Conservation (phyloP, 2,797 vertebrate species). For the Ispidina lecontei region DNA sequence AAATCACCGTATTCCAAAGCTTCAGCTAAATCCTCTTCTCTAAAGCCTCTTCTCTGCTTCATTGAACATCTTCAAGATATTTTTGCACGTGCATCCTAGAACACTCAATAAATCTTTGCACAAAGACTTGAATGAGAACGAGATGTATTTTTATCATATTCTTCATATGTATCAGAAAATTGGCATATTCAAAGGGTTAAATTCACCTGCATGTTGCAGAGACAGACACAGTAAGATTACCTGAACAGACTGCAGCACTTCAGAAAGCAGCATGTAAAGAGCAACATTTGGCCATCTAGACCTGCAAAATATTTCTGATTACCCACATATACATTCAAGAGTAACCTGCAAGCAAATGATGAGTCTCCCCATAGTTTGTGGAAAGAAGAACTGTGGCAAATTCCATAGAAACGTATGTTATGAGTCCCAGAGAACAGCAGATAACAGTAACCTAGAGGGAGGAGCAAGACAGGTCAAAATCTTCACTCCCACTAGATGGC, state of each 20-base stretch:
- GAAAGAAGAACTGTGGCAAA: not conserved
- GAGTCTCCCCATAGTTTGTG: not conserved
- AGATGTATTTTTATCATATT: not conserved
- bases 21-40: not conserved
- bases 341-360: not conserved
- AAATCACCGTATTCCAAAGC: not conserved
- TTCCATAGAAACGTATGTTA: not conserved
- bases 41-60: not conserved
- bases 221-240: not conserved
- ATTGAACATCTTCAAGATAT: not conserved
- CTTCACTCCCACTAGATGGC: constrained; percentile 77
- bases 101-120: not conserved
- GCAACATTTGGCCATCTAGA: not conserved
- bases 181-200: not conserved
- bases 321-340: not conserved
- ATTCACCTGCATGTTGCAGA: not conserved
- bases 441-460: not conserved
- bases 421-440: not conserved
- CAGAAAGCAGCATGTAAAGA: not conserved
- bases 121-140: not conserved
- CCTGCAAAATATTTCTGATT: not conserved
- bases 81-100: not conserved
- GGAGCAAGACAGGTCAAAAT: constrained; percentile 47
- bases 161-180: not conserved
- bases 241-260: not conserved